phyloP scores from a whole-genome alignment of 1,140 invertebrate genomes.

The Drosophila pallidifrons region DNA sequence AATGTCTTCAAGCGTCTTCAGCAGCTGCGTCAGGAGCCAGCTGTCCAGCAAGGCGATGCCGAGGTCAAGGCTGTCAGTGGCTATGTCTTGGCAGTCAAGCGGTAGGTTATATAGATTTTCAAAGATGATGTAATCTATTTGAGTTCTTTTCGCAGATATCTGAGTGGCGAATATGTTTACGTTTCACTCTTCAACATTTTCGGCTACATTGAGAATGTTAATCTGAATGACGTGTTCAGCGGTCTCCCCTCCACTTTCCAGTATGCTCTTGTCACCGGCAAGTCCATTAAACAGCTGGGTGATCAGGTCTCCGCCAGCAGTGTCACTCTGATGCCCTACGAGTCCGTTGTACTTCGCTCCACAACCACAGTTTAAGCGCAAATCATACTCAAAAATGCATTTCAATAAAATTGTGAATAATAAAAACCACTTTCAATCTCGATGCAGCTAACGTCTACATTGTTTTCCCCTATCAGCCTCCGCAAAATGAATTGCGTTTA shows the following conservation, averaged over 20 bases:
- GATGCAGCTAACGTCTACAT: neutral
- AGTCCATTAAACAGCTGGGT: constrained; percentile 69
- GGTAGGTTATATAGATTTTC: constrained; percentile 47
- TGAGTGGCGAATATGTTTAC: constrained; percentile 65
- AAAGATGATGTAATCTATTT: neutral
- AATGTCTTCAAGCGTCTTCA: constrained; percentile 76
- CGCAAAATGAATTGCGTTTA: neutral
- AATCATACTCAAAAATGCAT: no score
- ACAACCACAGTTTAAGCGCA: constrained; percentile 43
- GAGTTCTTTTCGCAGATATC: constrained; percentile 32
- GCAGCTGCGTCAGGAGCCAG: constrained; percentile 57
- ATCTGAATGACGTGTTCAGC: constrained; percentile 59
- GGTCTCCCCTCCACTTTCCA: constrained; percentile 68
- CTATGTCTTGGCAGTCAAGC: constrained; percentile 76
- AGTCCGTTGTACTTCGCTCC: constrained; percentile 72
- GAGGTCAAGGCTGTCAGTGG: constrained; percentile 66
- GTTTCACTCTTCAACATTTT: constrained; percentile 77
- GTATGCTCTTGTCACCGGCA: constrained; percentile 72
- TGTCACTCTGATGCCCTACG: constrained; percentile 76
- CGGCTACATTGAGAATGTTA: constrained; percentile 67
- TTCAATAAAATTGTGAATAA: neutral
- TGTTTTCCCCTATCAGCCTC: neutral
- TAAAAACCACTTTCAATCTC: neutral
- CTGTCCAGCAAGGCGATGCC: constrained; percentile 70
- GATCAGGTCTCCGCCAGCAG: constrained; percentile 59